Evolutionary conservation across 2,113 vertebrate genomes (phyloP), one percentile per base, ranked within the genome.

Genomic region (Oryctolagus cuniculus): DNA sequence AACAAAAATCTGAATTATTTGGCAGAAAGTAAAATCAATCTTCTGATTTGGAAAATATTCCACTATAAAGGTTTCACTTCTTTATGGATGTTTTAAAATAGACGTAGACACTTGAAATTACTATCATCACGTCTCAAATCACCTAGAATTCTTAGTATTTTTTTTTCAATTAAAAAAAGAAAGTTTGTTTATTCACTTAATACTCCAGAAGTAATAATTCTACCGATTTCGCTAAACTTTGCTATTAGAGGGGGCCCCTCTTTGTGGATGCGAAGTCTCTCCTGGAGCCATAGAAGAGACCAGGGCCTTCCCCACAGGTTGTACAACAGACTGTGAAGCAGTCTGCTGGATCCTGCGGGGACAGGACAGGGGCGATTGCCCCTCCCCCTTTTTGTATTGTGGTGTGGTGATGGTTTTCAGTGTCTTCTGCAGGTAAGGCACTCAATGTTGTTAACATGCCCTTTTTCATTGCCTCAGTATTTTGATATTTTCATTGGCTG

Each of bases 341-440:
- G 94, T 97, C 95, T 3, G 92, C 91, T 89, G 95, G 92, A 84
- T 84, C 74, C 96, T 95, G 19, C 92, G 96, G 97, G 96, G 96
- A 95, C 81, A 83, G 97, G 87, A 87, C 79, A 93, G 96, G 97
- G 97, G 97, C 95, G 8, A 85, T 95, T 94, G 83, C 87, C 92
- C 66, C 36, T 66, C 53, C 21, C 82, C 90, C 64, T 44, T 81
- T 97, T 97, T 95, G 92, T 94, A 80, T 74, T 96, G 89, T 96
- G 98, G 97, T 98, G 98, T 98, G 98, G 98, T 98, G 98, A 98
- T 98, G 98, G 98, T 98, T 98, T 98, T 98, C 98, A 98, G 98
- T 98, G 98, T 98, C 98, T 98, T 95, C 97, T 70, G 93, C 98
- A 98, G 98, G 98, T 98, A 98, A 98, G 98, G 98, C 98, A 96